Conservation (phyloP, 1,140 invertebrate species). For the Drosophila bocki region DNA sequence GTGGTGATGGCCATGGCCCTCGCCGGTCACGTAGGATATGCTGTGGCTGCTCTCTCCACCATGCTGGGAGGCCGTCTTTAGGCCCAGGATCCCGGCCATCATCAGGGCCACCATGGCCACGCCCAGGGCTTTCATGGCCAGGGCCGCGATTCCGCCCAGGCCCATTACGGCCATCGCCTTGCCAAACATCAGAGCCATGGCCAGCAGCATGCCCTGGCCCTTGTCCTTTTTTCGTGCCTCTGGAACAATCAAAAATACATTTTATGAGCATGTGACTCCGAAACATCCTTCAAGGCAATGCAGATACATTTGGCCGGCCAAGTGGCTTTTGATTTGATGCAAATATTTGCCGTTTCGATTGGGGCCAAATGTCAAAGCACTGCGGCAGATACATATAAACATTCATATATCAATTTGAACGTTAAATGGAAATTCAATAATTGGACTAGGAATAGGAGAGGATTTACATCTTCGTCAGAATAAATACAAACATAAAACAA, state of each 20-base stretch:
- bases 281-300: constrained; percentile 5
- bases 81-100: constrained; percentile 89
- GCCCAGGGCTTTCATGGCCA: constrained; percentile 90
- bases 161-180: constrained; percentile 90
- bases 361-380: not conserved
- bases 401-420: not conserved
- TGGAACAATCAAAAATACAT: constrained; percentile 67
- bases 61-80: constrained; percentile 89
- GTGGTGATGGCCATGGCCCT: constrained; percentile 88
- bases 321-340: constrained; percentile 3
- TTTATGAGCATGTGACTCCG: constrained; percentile 23
- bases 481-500: not conserved
- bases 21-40: constrained; percentile 89
- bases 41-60: constrained; percentile 88
- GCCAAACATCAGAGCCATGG: constrained; percentile 91
- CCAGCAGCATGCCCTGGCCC: constrained; percentile 86
- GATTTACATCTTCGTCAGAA: not conserved
- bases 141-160: constrained; percentile 89
- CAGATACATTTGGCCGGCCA: constrained; percentile 2
- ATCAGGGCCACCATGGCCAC: constrained; percentile 90
- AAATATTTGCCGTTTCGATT: constrained; percentile 11
- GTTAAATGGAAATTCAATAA: constrained; percentile 7
- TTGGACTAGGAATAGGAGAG: not conserved
- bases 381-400: constrained; percentile 2
- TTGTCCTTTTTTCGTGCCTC: constrained; percentile 87